Conservation (phyloP, 2,113 vertebrate genomes). For the Passer montanus region DNA sequence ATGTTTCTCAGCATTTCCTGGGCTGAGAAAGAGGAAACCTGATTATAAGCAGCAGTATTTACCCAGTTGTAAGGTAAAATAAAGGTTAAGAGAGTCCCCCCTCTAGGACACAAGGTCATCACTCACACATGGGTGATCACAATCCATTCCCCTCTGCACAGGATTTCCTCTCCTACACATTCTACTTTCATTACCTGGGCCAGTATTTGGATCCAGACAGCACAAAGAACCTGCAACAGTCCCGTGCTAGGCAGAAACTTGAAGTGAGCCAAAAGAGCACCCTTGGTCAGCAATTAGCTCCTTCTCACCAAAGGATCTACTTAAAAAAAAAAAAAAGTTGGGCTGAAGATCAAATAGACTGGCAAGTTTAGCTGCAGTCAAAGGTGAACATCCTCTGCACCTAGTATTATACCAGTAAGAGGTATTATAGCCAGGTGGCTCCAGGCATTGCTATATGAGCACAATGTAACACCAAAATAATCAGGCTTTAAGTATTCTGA, state of each 20-base stretch:
- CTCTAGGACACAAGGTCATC: neutral
- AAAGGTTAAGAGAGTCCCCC: neutral
- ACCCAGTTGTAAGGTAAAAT: neutral
- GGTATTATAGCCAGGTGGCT: neutral
- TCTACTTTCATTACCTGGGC: neutral
- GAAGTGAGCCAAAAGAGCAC: neutral
- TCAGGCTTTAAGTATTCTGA: neutral
- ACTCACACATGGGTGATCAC: accelerated
- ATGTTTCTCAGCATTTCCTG: neutral
- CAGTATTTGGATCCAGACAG: neutral
- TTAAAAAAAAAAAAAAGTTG: neutral
- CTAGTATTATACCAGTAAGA: neutral
- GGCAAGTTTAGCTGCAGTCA: neutral
- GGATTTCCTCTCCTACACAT: neutral
- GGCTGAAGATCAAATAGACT: neutral
- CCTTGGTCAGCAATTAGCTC: neutral
- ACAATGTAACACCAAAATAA: neutral
- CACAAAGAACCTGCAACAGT: neutral
- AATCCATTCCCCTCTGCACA: neutral
- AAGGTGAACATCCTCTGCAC: neutral
- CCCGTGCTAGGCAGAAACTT: neutral
- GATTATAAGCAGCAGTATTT: neutral
- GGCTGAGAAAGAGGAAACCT: neutral
- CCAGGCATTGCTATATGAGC: neutral
- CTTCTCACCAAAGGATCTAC: neutral